Evolutionary conservation across 2,888 invertebrate species (phyloP), one percentile per base, ranked within the genome.

Genomic region (Atherix ibis): DNA sequence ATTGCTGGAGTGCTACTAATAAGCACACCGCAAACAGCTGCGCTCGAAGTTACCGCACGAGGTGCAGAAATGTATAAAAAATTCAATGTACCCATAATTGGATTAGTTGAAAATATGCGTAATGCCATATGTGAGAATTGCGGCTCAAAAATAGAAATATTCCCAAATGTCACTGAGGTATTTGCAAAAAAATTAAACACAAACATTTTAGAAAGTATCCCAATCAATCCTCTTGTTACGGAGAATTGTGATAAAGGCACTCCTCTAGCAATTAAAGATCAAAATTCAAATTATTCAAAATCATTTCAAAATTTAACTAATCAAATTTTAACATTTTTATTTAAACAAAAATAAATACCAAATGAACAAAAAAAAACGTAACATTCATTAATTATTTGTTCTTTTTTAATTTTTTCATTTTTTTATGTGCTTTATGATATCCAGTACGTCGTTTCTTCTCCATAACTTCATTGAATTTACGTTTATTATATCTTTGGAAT

Each of bases 21-120:
- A 0, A 88, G 91, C 6, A 95, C 92, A 1, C 92, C 94, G 0
- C 94, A 94, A 56, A 73, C 73, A 34, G 80, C 89, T 3, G 82
- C 94, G 0, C 53, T 92, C 5, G 74, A 88, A 52, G 89, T 94
- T 16, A 83, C 89, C 0, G 68, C 73, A 47, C 71, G 87, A 46
- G 91, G 91, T 9, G 78, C 82, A 1, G 74, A 74, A 46, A 91
- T 95, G 91, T 87, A 88, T 50, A 68, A 73, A 40, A 88, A 80
- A 53, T 65, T 92, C 2, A 69, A 76, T 41, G 73, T 88, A 5
- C 85, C 87, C 0, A 69, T 92, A 26, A 67, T 84, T 30, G 94
- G 94, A n/a, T 55, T 92, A 39, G 76, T 89, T 0, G 83, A 89
- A 53, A 94, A 94, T 58, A 94, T 94, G 92, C 76, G 79, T 4